Conservation (phyloP, 1,140 invertebrate species). For the Ceratitis capitata region DNA sequence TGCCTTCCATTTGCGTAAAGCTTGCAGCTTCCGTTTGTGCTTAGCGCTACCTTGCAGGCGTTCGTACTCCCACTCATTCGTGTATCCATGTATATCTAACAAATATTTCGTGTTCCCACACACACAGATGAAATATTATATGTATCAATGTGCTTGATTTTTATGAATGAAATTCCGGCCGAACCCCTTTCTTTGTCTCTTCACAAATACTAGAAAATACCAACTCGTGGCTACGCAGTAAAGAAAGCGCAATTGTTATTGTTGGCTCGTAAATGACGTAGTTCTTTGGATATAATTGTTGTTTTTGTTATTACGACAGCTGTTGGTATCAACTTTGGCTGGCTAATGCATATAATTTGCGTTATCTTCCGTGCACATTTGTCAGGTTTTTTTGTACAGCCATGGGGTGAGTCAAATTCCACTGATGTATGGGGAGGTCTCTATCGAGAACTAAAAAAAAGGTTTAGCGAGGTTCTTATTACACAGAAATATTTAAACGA, state of each 20-base stretch:
- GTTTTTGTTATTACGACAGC: background rate
- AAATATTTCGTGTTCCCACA: background rate
- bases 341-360: background rate
- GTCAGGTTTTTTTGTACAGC: too few species aligned
- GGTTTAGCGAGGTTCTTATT: too few species aligned
- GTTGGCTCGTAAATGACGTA: background rate
- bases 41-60: background rate
- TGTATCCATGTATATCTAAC: background rate
- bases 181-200: background rate
- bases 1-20: conserved; percentile 10
- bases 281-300: background rate
- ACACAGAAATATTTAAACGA: too few species aligned
- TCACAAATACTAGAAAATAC: too few species aligned
- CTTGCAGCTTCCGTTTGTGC: background rate
- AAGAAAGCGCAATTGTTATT: background rate
- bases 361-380: too few species aligned
- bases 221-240: too few species aligned
- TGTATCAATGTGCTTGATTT: background rate
- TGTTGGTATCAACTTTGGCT: background rate
- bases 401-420: too few species aligned
- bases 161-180: background rate
- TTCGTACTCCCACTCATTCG: background rate
- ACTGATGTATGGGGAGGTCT: too few species aligned
- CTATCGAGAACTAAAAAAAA: too few species aligned
- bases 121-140: too few species aligned